Base-by-base conservation (phyloP, 2,888 invertebrate species). In the Spodoptera littoralis region DNA sequence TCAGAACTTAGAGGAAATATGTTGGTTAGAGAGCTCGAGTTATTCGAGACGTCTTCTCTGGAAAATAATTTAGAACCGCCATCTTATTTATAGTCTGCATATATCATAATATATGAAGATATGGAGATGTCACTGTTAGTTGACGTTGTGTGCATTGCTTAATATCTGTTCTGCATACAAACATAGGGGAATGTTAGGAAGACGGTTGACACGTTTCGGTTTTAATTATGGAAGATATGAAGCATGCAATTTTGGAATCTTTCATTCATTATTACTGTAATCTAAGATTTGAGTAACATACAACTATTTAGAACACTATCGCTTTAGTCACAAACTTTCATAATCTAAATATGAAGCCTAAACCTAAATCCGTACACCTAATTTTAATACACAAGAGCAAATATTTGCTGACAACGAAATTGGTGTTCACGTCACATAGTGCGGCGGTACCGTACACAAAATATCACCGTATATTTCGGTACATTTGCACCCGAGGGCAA, bases 1-100 rank as follows among this genome's bases (percentile, higher is more conserved):
- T 73, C 72, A 76, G 51, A 59, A 75, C 56, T 72, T 58, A 53
- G 66, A 71, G 76, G 76, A 76, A 71, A 76, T 75, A 72, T 73
- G 71, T 65, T 70, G 56, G 71, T 75, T 57, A 75, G 75, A 67
- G 64, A 63, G 61, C 48, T 50, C 66, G 56, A 65, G 78, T 64
- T 64, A 73, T 74, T 63, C 24, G 43, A 65, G 67, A 76, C 50
- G 62, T 73, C 69, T 68, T 61, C 60, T 75, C 62, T 59, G 50
- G 67, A 68, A 77, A 77, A 75, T 75, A 70, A 75, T 77, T 74
- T 65, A 63, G 73, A 55, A 55, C 60, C 56, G 58, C 62, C 64
- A 65, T 66, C 73, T 76, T 78, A 70, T 66, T 69, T 60, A 53
- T 47, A 62, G 48, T 60, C 60, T 60, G 56, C 63, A 56, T 49